A percentile compares a stretch with the other conserved stretches of the same genome.
These are phyloP conservation scores for Cryptus armator DNA, from an alignment of 2,888 invertebrate species.

Conservation along the genomic window DNA sequence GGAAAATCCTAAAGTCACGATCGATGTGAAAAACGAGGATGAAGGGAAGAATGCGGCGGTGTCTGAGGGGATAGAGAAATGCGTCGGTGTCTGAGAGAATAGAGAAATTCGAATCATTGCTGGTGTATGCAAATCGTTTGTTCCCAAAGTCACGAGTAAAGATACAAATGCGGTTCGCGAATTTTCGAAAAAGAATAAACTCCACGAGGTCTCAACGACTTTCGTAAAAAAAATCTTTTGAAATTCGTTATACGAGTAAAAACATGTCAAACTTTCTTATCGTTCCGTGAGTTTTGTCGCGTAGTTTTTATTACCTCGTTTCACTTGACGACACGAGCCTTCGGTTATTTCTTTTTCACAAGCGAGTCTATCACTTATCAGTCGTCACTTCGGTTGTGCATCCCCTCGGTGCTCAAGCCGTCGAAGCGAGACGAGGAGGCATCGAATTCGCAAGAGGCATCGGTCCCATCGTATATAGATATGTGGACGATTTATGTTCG, in stretches of 20 bases:
- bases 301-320: slow-evolving; percentile 2
- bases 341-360: slow-evolving; percentile 13
- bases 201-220: not conserved
- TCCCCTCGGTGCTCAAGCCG: slow-evolving; percentile 13
- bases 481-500: slow-evolving; percentile 76
- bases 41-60: slow-evolving; percentile 24
- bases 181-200: slow-evolving; percentile 19
- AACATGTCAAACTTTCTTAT: not conserved
- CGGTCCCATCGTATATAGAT: slow-evolving; percentile 13
- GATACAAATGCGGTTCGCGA: not conserved
- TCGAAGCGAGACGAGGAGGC: slow-evolving; percentile 31
- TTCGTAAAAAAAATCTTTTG: not conserved
- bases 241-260: not conserved
- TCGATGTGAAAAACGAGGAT: slow-evolving; percentile 49
- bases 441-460: slow-evolving; percentile 36
- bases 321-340: not conserved
- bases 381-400: not conserved
- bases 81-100: slow-evolving; percentile 50
- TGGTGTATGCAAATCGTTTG: slow-evolving; percentile 81
- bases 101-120: slow-evolving; percentile 79
- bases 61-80: slow-evolving; percentile 69
- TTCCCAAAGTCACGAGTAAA: slow-evolving; percentile 40
- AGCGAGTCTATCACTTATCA: slow-evolving; percentile 34
- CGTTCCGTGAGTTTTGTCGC: not conserved
- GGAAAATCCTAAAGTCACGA: slow-evolving; percentile 81